These are phyloP conservation scores for Thecophora atra DNA, from an alignment of 2,888 invertebrate species.

Conservation along the genomic window DNA sequence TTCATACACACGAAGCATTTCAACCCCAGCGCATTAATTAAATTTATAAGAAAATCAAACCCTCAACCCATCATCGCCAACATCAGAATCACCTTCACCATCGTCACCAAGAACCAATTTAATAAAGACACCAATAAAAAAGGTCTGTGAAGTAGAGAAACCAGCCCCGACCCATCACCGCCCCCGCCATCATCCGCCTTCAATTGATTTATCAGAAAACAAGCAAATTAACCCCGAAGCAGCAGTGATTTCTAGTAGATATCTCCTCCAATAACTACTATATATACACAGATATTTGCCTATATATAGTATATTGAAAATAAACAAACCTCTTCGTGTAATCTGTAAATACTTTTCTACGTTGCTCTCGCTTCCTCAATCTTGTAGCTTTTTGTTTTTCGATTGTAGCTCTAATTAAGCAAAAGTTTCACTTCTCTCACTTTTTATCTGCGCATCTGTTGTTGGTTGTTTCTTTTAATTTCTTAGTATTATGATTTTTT, in stretches of 20 bases:
- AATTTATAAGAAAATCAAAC: no score
- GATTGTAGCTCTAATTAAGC: no score
- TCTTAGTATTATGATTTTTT: neutral
- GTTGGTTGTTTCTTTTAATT: neutral
- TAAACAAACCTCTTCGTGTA: neutral
- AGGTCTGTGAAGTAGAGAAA: neutral
- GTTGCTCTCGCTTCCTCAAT: neutral
- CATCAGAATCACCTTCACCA: neutral
- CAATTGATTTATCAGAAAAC: constrained; percentile 1
- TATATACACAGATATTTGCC: neutral
- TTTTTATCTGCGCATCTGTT: neutral
- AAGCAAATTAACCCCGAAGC: constrained; percentile 38
- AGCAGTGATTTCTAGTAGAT: constrained; percentile 53
- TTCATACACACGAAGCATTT: no score
- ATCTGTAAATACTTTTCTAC: neutral
- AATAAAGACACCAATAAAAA: constrained; percentile 17
- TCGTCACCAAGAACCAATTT: constrained; percentile 3
- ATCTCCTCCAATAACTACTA: constrained; percentile 32
- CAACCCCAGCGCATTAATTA: no score
- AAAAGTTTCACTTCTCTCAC: no score
- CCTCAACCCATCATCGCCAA: no score
- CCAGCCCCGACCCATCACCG: constrained; percentile 1
- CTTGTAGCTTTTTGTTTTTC: neutral
- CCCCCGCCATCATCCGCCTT: neutral
- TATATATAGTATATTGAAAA: neutral